A percentile compares a stretch with the other conserved stretches of the same genome.
These are phyloP conservation scores for Aporophyla lueneburgensis DNA, from an alignment of 2,888 invertebrate species.

Conservation along the genomic window DNA sequence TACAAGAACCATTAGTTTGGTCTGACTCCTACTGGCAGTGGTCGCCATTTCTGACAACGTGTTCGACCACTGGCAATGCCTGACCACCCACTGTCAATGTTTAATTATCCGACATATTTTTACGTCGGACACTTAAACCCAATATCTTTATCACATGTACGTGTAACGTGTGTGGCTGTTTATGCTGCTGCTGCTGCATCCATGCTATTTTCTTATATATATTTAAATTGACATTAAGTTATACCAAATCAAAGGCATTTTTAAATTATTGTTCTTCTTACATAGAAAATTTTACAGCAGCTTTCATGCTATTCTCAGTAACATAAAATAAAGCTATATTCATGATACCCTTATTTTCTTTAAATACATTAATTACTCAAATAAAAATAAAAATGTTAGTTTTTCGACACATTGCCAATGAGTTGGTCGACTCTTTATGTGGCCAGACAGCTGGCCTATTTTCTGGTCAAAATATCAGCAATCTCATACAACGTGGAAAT, in stretches of 20 bases:
- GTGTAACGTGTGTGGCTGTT: not conserved
- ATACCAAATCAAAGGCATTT: not conserved
- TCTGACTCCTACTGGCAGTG: not conserved
- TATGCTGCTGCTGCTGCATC: too few relatives aligned
- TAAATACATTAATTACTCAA: not conserved
- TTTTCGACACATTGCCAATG: too few relatives aligned
- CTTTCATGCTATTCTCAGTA: not conserved
- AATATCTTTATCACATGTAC: not conserved
- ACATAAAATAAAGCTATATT: not conserved
- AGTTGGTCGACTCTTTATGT: too few relatives aligned
- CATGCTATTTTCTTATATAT: not conserved
- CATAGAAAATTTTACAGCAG: not conserved
- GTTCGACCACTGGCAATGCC: too few relatives aligned
- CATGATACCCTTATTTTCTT: not conserved
- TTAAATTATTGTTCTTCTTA: not conserved
- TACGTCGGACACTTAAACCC: not conserved
- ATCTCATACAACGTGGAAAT: too few relatives aligned
- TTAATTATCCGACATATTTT: not conserved
- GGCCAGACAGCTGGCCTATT: too few relatives aligned
- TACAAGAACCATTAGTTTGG: not conserved
- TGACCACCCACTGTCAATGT: not conserved
- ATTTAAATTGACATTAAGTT: not conserved
- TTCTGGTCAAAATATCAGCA: too few relatives aligned
- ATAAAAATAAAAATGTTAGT: not conserved
- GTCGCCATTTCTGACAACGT: not conserved